These are phyloP conservation scores for Mycetomoellerius zeteki DNA, from an alignment of 1,140 invertebrate species.

Conservation along the genomic window DNA sequence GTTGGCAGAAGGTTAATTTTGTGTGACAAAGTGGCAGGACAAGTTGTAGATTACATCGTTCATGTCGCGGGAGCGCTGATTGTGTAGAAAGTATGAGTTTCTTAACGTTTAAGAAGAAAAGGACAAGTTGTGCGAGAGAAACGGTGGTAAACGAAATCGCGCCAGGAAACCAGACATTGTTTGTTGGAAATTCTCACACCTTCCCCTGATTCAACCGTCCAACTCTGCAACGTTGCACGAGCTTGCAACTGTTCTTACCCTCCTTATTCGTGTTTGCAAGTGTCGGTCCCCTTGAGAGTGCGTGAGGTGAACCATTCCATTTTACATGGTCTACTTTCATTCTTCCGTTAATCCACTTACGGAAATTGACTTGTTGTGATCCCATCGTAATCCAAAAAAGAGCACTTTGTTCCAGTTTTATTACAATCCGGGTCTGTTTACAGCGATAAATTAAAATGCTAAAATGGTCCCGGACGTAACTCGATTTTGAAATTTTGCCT, in stretches of 20 bases:
- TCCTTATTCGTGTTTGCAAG: background rate
- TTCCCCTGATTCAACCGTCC: background rate
- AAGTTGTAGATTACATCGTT: slow-evolving; percentile 38
- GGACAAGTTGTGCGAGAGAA: background rate
- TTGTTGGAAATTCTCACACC: slow-evolving; percentile 44
- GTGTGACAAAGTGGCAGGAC: slow-evolving; percentile 28
- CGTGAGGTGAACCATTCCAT: slow-evolving; percentile 29
- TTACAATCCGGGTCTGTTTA: slow-evolving; percentile 26
- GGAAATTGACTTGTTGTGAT: slow-evolving; percentile 58
- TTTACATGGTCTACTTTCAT: slow-evolving; percentile 31
- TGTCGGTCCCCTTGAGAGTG: slow-evolving; percentile 3
- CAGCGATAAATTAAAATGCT: background rate
- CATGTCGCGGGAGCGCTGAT: slow-evolving; percentile 21
- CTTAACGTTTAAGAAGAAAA: slow-evolving; percentile 20
- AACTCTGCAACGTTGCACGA: slow-evolving; percentile 8
- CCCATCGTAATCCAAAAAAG: slow-evolving; percentile 18
- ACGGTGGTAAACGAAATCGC: slow-evolving; percentile 32
- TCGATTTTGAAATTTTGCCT: background rate
- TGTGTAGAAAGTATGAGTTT: slow-evolving; percentile 1
- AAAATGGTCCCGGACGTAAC: background rate
- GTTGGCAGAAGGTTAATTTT: slow-evolving; percentile 51
- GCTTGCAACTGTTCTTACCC: slow-evolving; percentile 3
- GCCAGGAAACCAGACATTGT: background rate
- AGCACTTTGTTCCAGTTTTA: background rate
- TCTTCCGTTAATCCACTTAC: slow-evolving; percentile 50